Evolutionary conservation across 2,797 vertebrate genomes (phyloP).

Genomic region (Merluccius polli): DNA sequence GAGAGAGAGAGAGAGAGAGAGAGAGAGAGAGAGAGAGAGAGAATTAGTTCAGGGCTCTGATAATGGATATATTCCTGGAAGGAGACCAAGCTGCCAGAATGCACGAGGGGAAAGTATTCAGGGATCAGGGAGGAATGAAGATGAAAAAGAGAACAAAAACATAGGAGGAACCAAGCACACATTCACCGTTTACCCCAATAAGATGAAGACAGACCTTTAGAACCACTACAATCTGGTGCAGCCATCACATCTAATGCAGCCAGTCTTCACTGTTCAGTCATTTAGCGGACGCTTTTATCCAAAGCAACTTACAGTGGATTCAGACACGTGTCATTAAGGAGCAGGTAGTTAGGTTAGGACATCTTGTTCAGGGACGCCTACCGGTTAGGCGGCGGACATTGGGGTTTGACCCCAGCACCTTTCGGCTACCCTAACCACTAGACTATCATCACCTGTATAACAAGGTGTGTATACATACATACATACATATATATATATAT

Average conservation of each 20-base stretch:
- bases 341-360: neutral
- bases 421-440: no score
- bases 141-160: constrained; percentile 26
- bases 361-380: no score
- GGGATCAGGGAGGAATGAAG: constrained; percentile 26
- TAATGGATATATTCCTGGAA: constrained; percentile 56
- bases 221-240: neutral
- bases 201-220: neutral
- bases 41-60: constrained; percentile 55
- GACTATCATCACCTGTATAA: no score
- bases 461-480: no score
- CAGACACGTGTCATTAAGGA: neutral
- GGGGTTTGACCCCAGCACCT: no score
- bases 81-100: constrained; percentile 45
- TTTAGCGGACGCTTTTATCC: neutral
- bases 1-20: no score
- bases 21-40: constrained; percentile 14
- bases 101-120: constrained; percentile 13
- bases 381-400: no score
- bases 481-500: no score
- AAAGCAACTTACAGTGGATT: neutral
- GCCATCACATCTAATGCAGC: neutral
- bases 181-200: neutral
- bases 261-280: neutral
- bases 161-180: neutral